phyloP scores from a whole-genome alignment of 2,797 vertebrate species.

The Urosaurus nigricauda region DNA sequence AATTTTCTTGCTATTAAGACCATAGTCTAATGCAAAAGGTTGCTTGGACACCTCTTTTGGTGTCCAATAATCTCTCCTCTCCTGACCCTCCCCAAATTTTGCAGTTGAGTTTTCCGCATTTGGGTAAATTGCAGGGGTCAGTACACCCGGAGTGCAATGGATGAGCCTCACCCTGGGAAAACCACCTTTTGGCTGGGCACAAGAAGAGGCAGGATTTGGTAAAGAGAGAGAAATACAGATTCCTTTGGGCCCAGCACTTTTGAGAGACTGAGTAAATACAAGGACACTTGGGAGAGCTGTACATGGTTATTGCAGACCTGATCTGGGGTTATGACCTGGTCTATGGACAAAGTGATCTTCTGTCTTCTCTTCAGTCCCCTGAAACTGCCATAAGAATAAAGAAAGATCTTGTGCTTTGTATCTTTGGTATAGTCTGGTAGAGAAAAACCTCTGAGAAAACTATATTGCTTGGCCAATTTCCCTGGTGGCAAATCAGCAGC shows the following conservation, averaged over 20 bases:
- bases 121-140: too few species aligned
- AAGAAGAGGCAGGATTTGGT: not conserved
- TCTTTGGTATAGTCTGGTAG: not conserved
- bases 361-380: not conserved
- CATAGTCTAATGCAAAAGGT: conserved; percentile 41
- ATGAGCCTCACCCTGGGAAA: too few species aligned
- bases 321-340: not conserved
- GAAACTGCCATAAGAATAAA: not conserved
- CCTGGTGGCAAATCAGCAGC: not conserved
- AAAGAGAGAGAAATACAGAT: not conserved
- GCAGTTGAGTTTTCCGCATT: too few species aligned
- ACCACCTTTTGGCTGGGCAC: too few species aligned
- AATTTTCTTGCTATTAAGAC: conserved; percentile 53
- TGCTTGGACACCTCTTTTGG: not conserved
- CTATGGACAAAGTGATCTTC: not conserved
- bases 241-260: not conserved
- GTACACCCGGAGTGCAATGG: too few species aligned
- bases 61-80: too few species aligned
- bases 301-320: not conserved
- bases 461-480: not conserved
- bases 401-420: not conserved
- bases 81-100: too few species aligned
- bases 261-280: not conserved
- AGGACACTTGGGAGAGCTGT: not conserved
- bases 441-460: not conserved